phyloP scores from a whole-genome alignment of 2,797 vertebrate species.

The Phaenicophaeus curvirostris region DNA sequence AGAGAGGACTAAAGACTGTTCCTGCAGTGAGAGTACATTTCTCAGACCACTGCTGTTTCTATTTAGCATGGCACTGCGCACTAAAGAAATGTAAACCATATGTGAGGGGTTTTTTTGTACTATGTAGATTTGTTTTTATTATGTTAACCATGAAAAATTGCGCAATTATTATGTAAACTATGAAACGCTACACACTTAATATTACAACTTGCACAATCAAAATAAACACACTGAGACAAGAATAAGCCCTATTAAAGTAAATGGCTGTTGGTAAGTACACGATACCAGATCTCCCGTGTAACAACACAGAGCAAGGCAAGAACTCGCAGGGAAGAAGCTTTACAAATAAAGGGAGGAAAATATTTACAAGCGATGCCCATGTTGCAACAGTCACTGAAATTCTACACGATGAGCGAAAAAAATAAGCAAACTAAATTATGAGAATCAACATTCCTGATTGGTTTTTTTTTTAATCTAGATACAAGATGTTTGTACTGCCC shows the following conservation, averaged over 20 bases:
- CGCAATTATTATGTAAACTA: neutral
- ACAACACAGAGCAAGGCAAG: neutral
- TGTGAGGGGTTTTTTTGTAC: neutral
- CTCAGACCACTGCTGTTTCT: conserved; percentile 30
- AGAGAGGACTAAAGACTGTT: neutral
- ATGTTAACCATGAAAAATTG: neutral
- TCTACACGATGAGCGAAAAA: neutral
- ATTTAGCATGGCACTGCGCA: neutral
- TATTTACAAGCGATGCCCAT: neutral
- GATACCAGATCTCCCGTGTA: neutral
- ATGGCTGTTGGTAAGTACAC: neutral
- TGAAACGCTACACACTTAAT: neutral
- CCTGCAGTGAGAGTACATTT: neutral
- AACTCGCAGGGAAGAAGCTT: neutral
- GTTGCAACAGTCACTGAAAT: neutral
- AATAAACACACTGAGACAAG: neutral
- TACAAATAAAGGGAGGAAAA: neutral
- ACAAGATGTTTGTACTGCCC: neutral
- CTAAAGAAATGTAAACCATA: neutral
- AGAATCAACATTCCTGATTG: neutral
- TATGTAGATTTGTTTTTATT: rapidly evolving
- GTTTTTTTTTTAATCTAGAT: neutral
- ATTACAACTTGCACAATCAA: neutral
- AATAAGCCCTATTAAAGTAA: neutral
- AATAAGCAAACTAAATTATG: neutral